A percentile compares a stretch with the other conserved stretches of the same genome.
Conservation (phyloP, 2,797 vertebrate genomes). For the Moxostoma hubbsi region DNA sequence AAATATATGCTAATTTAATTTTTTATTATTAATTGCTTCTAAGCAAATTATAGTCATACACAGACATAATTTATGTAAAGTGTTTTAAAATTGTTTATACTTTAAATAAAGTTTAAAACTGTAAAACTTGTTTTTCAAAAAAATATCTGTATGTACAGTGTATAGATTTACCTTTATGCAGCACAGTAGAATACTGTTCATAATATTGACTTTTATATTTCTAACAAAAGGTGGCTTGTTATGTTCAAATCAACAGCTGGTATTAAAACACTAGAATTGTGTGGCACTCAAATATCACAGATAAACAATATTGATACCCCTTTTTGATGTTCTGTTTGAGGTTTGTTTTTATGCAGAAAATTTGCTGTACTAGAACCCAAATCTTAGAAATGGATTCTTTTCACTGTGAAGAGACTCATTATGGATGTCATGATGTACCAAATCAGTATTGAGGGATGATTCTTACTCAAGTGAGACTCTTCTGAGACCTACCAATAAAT, state of each 20-base stretch:
- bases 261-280: conserved; percentile 85
- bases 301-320: conserved; percentile 79
- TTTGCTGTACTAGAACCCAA: conserved; percentile 82
- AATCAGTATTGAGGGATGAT: conserved; percentile 85
- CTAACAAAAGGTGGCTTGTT: conserved; percentile 88
- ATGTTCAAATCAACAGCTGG: conserved; percentile 87
- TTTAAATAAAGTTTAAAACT: conserved; percentile 99
- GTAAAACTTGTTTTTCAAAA: conserved; percentile 93
- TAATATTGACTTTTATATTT: conserved; percentile 90
- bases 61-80: conserved; percentile 99
- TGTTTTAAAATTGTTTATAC: conserved; percentile 99
- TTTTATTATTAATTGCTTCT: conserved; percentile 99
- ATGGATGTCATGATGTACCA: conserved; percentile 88
- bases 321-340: conserved; percentile 73
- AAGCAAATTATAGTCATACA: conserved; percentile 98
- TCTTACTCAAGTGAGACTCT: conserved; percentile 82
- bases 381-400: conserved; percentile 82
- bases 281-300: conserved; percentile 84
- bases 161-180: conserved; percentile 88
- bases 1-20: conserved; percentile 97
- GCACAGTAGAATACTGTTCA: conserved; percentile 89
- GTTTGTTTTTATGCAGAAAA: conserved; percentile 73
- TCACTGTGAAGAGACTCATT: conserved; percentile 86
- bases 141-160: conserved; percentile 88
- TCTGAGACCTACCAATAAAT: conserved; percentile 87